Evolutionary conservation across 2,113 vertebrate species (phyloP).

Genomic region (Caloenas nicobarica): DNA sequence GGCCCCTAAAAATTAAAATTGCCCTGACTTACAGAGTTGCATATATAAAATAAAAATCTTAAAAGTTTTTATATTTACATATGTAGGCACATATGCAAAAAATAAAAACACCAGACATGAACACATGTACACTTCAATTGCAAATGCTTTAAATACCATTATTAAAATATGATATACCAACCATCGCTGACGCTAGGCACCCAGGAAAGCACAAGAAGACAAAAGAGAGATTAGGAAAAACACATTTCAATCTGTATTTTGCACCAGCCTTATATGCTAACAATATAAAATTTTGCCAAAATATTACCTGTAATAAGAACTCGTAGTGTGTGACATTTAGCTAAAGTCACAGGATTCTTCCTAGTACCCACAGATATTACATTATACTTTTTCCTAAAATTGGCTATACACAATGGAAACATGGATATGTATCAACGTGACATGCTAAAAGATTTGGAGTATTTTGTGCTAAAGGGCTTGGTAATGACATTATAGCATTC

Average conservation of each 20-base stretch:
- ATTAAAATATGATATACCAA: constrained; percentile 85
- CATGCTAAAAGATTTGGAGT: background rate
- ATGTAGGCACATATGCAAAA: background rate
- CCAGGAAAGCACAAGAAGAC: constrained; percentile 72
- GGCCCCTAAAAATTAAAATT: background rate
- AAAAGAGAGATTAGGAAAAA: constrained; percentile 69
- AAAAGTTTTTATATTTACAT: background rate
- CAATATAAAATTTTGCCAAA: background rate
- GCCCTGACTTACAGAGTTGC: background rate
- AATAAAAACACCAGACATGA: background rate
- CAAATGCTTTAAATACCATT: constrained; percentile 45
- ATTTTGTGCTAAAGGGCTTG: background rate
- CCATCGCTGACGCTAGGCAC: constrained; percentile 95
- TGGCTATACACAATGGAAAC: background rate
- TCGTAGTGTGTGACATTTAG: background rate
- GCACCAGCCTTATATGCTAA: background rate
- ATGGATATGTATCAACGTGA: background rate
- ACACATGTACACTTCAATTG: background rate
- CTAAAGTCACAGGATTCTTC: background rate
- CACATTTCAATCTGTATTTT: background rate
- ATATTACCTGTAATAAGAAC: background rate
- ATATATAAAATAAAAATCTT: background rate
- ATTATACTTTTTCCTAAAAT: background rate
- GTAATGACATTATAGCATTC: background rate
- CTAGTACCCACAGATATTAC: background rate